Percentiles rank a stretch among this genome's conserved stretches.
Conservation (phyloP, 2,113 vertebrate genomes). For the Nestor notabilis region DNA sequence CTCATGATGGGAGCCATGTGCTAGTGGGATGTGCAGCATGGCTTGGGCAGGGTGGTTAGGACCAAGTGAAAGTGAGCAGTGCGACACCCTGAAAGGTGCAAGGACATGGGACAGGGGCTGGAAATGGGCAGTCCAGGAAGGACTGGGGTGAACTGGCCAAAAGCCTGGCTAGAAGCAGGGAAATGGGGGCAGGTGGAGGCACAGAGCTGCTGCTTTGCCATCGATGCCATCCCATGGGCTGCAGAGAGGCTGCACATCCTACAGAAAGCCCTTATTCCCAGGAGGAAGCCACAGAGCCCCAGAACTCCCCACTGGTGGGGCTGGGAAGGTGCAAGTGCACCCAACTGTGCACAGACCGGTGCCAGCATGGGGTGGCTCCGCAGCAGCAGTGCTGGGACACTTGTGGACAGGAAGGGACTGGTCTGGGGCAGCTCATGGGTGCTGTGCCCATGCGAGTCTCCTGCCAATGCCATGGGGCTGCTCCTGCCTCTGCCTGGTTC, state of each 20-base stretch:
- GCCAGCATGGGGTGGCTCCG: background rate
- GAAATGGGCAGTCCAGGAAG: background rate
- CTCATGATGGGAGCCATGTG: accelerated
- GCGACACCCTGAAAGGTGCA: background rate
- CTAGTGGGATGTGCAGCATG: background rate
- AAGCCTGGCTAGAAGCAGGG: background rate
- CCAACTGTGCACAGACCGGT: background rate
- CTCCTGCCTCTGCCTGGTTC: background rate
- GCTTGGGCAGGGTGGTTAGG: background rate
- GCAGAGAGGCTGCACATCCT: background rate
- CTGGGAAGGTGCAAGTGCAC: background rate
- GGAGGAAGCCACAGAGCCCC: background rate
- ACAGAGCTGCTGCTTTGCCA: background rate
- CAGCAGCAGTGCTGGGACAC: background rate
- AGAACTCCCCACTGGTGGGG: accelerated
- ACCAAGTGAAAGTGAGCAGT: accelerated
- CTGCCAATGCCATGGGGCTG: background rate
- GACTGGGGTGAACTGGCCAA: background rate
- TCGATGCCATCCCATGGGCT: background rate
- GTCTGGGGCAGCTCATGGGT: background rate
- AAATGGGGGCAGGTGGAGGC: background rate
- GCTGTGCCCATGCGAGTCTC: background rate
- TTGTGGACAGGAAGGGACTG: background rate
- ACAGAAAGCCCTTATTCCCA: background rate
- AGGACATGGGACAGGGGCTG: background rate